phyloP scores from a whole-genome alignment of 2,113 vertebrate species.

The Galeopterus variegatus region DNA sequence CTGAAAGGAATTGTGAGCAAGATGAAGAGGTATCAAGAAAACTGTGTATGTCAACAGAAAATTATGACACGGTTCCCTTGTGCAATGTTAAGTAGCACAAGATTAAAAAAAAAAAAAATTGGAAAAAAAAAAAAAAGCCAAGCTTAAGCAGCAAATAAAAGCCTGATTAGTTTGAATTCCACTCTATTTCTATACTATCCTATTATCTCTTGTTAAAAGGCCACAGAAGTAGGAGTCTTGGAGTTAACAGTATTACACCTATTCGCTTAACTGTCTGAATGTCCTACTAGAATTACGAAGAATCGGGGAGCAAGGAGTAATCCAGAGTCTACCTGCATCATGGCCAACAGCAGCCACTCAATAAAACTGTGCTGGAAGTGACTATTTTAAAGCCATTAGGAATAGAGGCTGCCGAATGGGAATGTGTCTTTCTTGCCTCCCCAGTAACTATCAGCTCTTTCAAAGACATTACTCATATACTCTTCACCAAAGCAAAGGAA shows the following conservation, averaged over 20 bases:
- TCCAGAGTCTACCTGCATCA: neutral
- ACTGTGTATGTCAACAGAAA: neutral
- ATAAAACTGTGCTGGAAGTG: neutral
- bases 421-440: neutral
- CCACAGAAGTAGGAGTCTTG: neutral
- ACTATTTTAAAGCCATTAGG: neutral
- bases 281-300: neutral
- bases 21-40: neutral
- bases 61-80: neutral
- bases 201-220: neutral
- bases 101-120: too few species aligned
- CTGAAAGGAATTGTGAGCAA: neutral
- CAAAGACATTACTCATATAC: neutral
- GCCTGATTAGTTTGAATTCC: neutral
- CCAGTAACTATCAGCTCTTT: neutral
- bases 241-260: neutral
- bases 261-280: neutral
- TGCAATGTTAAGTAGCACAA: neutral
- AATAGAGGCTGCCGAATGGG: neutral
- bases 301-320: neutral
- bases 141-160: neutral
- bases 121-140: too few species aligned
- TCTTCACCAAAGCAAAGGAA: constrained; percentile 9
- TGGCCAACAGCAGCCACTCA: neutral
- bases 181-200: neutral